Evolutionary conservation across 2,113 vertebrate genomes (phyloP).

Genomic region (Psittacus erithacus): DNA sequence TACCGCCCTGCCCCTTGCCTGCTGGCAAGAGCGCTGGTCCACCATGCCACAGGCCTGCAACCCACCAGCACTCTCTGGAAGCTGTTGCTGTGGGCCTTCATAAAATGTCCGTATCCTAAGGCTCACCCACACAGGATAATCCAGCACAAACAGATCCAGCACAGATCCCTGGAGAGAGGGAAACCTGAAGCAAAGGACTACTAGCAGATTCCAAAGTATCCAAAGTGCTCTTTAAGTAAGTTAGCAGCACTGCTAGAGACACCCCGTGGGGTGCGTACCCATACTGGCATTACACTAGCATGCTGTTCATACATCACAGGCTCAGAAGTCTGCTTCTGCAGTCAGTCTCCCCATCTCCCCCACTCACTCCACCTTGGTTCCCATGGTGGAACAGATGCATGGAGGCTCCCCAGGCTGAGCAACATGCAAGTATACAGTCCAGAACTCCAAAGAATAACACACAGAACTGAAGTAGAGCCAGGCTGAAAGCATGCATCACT

Average conservation of each 20-base stretch:
- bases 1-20: neutral
- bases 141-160: neutral
- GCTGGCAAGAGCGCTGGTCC: accelerated
- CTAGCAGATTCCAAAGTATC: neutral
- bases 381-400: neutral
- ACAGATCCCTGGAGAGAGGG: neutral
- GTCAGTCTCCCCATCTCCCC: neutral
- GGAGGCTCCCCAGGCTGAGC: neutral
- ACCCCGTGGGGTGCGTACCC: neutral
- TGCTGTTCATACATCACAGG: neutral
- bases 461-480: neutral
- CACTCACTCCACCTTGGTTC: neutral
- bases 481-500: neutral
- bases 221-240: neutral
- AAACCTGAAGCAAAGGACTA: neutral
- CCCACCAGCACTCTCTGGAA: neutral
- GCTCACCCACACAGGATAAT: neutral
- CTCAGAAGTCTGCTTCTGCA: neutral
- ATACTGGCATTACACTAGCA: neutral
- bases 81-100: neutral
- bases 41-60: neutral
- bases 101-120: neutral
- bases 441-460: neutral
- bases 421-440: neutral
- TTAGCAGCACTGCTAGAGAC: neutral